phyloP scores from a whole-genome alignment of 2,113 vertebrate species.

The Thalassarche chlororhynchos region DNA sequence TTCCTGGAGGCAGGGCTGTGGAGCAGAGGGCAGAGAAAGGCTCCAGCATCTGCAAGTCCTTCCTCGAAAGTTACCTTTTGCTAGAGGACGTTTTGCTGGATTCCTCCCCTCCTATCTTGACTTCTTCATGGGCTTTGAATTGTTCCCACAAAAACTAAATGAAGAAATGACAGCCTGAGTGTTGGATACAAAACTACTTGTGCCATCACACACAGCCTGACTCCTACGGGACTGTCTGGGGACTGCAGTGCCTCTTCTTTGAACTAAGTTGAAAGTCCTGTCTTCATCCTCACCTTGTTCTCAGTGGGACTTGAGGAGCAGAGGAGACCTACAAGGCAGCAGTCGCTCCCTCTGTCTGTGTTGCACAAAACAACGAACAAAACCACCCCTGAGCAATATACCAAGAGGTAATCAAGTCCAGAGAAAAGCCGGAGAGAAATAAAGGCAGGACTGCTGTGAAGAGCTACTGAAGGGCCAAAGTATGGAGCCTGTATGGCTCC shows the following conservation, averaged over 20 bases:
- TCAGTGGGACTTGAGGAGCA: neutral
- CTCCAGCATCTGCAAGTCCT: neutral
- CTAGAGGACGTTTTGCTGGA: neutral
- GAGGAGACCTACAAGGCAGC: neutral
- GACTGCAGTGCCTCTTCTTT: neutral
- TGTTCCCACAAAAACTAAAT: neutral
- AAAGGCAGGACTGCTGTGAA: neutral
- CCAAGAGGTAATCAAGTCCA: neutral
- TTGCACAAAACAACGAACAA: neutral
- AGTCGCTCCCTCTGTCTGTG: neutral
- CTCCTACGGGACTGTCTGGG: neutral
- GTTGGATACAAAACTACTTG: neutral
- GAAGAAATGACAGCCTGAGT: neutral
- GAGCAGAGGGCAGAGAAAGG: slow-evolving; percentile 5
- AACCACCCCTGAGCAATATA: neutral
- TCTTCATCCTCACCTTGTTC: neutral
- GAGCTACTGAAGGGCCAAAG: neutral
- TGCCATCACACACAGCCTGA: neutral
- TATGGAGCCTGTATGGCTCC: neutral
- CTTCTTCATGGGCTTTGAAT: neutral
- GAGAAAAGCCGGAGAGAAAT: neutral
- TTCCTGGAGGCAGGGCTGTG: neutral
- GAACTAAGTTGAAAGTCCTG: neutral
- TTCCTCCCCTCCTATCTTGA: neutral
- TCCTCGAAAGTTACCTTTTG: neutral